phyloP scores from a whole-genome alignment of 2,113 vertebrate genomes.

The Morone saxatilis region DNA sequence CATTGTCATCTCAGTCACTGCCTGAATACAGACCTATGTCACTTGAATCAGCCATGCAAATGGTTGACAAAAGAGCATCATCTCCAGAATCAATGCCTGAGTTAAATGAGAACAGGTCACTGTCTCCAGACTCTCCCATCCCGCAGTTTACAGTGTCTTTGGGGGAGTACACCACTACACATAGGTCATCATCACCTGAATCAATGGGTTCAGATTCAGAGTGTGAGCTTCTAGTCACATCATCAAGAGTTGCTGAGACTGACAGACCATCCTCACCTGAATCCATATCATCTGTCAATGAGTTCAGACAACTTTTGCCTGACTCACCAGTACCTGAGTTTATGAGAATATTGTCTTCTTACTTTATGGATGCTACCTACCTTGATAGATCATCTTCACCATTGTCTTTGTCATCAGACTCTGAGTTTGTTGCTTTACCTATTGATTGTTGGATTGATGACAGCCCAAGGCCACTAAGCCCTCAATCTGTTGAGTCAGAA shows the following conservation, averaged over 20 bases:
- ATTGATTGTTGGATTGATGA: conserved; percentile 72
- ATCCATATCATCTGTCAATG: conserved; percentile 62
- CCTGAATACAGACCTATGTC: conserved; percentile 59
- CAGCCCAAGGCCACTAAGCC: conserved; percentile 59
- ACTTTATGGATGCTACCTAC: conserved; percentile 58
- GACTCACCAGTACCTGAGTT: conserved; percentile 75
- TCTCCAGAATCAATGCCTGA: conserved; percentile 74
- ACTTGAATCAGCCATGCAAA: conserved; percentile 24
- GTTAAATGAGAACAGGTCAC: conserved; percentile 54
- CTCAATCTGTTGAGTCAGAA: conserved; percentile 57
- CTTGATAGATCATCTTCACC: conserved; percentile 68
- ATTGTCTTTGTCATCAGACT: conserved; percentile 71
- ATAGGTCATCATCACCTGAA: conserved; percentile 67
- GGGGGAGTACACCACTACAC: conserved; percentile 5
- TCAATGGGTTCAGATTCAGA: conserved; percentile 61
- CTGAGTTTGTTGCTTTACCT: conserved; percentile 64
- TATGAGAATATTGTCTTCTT: conserved; percentile 73
- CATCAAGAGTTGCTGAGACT: conserved; percentile 50
- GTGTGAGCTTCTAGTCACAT: conserved; percentile 56
- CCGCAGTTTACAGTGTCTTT: conserved; percentile 61
- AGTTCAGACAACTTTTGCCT: conserved; percentile 52
- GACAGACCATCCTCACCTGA: conserved; percentile 77
- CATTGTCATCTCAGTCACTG: conserved; percentile 47
- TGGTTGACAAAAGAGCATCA: conserved; percentile 56
- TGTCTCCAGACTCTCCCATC: conserved; percentile 76